Conservation (phyloP, 2,797 vertebrate species). For the Anableps anableps region DNA sequence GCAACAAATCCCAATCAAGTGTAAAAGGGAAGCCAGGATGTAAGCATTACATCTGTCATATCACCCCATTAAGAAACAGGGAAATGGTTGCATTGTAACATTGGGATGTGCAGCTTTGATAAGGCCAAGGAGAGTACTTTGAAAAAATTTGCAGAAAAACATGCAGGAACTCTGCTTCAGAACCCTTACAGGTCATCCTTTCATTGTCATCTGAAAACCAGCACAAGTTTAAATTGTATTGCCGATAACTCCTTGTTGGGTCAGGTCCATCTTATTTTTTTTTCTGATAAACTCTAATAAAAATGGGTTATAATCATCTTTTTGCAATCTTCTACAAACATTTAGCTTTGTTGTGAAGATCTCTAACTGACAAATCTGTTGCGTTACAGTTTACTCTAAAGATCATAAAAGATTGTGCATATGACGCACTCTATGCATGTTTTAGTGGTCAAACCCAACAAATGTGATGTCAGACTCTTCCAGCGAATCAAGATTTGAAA, state of each 20-base stretch:
- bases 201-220: neutral
- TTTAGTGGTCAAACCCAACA: slow-evolving; percentile 29
- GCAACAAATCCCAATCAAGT: too few species aligned
- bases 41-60: too few species aligned
- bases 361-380: neutral
- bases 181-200: too few species aligned
- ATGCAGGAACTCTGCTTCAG: too few species aligned
- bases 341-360: neutral
- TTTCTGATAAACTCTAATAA: neutral
- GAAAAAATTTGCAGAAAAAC: too few species aligned
- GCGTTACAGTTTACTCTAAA: neutral
- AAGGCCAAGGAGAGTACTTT: too few species aligned
- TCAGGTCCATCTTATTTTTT: neutral
- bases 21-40: too few species aligned
- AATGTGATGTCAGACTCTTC: slow-evolving; percentile 28
- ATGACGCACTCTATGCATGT: slow-evolving; percentile 12
- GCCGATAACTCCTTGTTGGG: neutral
- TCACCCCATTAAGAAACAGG: too few species aligned
- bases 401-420: neutral
- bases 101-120: too few species aligned
- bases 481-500: slow-evolving; percentile 40
- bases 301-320: neutral
- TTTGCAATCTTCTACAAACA: neutral
- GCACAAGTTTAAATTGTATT: neutral
- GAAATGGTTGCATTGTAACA: too few species aligned